Evolutionary conservation across 2,888 invertebrate genomes (phyloP), one percentile per base, ranked within the genome.

Genomic region (Eupithecia pulchellata): DNA sequence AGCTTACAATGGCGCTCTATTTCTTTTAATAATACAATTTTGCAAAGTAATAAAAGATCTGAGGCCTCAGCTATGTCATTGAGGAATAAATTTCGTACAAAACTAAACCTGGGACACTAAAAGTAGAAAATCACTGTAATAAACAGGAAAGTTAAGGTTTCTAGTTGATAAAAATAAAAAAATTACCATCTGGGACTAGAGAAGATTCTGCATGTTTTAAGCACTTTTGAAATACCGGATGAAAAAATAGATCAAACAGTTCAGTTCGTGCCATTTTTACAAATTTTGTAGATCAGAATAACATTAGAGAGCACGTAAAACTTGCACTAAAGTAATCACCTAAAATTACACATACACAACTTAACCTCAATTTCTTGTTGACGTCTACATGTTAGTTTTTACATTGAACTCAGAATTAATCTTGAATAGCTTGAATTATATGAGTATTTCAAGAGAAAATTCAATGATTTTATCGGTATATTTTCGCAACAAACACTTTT

Each of bases 221-320:
- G 82, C 94, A 95, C 87, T 94, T 94, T 91, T 94, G 94, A 80
- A 95, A 95, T 74, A 95, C 90, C 71, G 94, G 94, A 84, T 95
- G 94, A 74, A 95, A 95, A 86, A 94, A 95, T 76, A 94, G 86
- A 88, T 94, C 94, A 80, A 94, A 94, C 78, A 94, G 86, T 82
- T 94, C 94, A 81, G 92, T 93, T 83, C 91, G 90, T 84, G 94
- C 93, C 94, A 94, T 94, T 81, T 77, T 80, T 85, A 78, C 80
- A 83, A 81, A 81, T 81, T 77, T 80, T 84, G 81, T 76, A 81
- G 79, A 79, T 79, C 79, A 82, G 80, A 86, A 60, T 83, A 85
- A 52, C 52, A 52, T 52, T 52, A 86, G 85, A 86, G 71, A 66
- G 66, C 83, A 86, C 85, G 85, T 86, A 84, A 82, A 82, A 79